phyloP scores from a whole-genome alignment of 2,888 invertebrate genomes.

The Aphidius colemani region DNA sequence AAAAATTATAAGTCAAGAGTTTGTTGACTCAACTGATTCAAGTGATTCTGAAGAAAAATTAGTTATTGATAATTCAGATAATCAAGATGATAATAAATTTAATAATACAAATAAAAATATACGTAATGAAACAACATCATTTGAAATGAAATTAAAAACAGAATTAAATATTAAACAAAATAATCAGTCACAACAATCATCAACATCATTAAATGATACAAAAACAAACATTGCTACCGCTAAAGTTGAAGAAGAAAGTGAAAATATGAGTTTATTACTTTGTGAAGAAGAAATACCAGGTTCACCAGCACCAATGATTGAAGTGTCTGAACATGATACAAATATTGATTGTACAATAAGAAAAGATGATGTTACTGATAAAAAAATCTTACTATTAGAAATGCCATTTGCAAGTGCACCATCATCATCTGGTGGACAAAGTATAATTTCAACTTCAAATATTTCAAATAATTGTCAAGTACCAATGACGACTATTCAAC shows the following conservation, averaged over 20 bases:
- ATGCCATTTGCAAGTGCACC: slow-evolving; percentile 76
- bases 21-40: slow-evolving; percentile 66
- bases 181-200: neutral
- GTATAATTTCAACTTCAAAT: slow-evolving; percentile 36
- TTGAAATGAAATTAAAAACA: slow-evolving; percentile 46
- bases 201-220: slow-evolving; percentile 18
- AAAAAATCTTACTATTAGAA: slow-evolving; percentile 62
- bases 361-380: slow-evolving; percentile 61
- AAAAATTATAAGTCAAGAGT: slow-evolving; percentile 59
- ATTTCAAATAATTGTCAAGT: slow-evolving; percentile 38
- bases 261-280: slow-evolving; percentile 70
- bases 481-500: slow-evolving; percentile 15
- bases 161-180: slow-evolving; percentile 38
- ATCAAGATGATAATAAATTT: slow-evolving; percentile 29
- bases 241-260: slow-evolving; percentile 63
- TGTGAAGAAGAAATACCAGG: slow-evolving; percentile 92
- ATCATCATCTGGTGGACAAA: slow-evolving; percentile 59
- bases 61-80: slow-evolving; percentile 62
- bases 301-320: slow-evolving; percentile 76
- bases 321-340: slow-evolving; percentile 44
- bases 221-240: slow-evolving; percentile 31
- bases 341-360: slow-evolving; percentile 45
- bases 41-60: slow-evolving; percentile 70
- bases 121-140: slow-evolving; percentile 33
- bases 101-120: slow-evolving; percentile 18